Evolutionary conservation across 2,888 invertebrate species (phyloP).

Genomic region (Oligia fasciuncula): DNA sequence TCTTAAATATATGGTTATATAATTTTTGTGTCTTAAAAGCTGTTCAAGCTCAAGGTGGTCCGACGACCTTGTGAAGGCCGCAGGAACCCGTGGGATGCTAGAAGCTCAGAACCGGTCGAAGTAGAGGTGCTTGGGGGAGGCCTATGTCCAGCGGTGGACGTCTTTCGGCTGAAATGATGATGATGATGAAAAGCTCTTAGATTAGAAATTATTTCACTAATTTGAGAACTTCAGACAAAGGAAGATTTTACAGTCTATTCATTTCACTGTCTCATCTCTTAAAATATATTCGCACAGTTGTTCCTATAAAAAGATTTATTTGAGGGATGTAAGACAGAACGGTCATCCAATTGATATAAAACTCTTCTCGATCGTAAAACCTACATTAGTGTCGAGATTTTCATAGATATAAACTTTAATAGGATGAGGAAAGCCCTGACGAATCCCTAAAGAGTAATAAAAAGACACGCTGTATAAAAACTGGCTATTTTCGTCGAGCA

Average conservation of each 20-base stretch:
- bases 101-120: too few relatives aligned
- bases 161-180: too few relatives aligned
- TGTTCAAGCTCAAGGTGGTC: too few relatives aligned
- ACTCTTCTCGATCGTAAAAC: constrained; percentile 31
- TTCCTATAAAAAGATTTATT: neutral
- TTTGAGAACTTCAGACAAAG: neutral
- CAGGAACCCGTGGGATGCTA: too few relatives aligned
- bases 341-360: constrained; percentile 36
- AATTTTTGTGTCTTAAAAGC: neutral
- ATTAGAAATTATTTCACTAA: neutral
- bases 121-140: too few relatives aligned
- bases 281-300: constrained; percentile 9
- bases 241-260: neutral
- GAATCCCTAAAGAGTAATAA: constrained; percentile 26
- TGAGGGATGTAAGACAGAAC: neutral
- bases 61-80: too few relatives aligned
- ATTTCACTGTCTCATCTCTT: neutral
- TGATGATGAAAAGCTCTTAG: neutral
- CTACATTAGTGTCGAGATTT: constrained; percentile 34
- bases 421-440: neutral
- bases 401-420: constrained; percentile 34
- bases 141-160: too few relatives aligned
- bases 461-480: constrained; percentile 11
- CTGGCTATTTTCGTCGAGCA: constrained; percentile 2
- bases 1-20: neutral